phyloP scores from a whole-genome alignment of 1,140 invertebrate species.

The Belonocnema kinseyi region DNA sequence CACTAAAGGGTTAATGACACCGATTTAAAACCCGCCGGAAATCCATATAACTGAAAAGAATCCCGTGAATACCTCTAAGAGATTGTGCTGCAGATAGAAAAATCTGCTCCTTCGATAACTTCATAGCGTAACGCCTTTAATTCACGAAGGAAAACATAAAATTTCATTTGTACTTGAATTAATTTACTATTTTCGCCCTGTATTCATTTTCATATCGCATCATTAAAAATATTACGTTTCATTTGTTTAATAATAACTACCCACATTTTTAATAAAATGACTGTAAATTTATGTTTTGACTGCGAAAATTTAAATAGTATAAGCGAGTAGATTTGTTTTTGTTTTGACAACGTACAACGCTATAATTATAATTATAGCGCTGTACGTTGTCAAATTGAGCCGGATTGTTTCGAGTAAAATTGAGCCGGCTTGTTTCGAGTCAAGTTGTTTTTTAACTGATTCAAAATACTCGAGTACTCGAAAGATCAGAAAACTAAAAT shows the following conservation, averaged over 20 bases:
- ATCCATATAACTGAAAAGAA: constrained; percentile 31
- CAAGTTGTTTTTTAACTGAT: too few relatives aligned
- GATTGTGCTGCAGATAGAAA: constrained; percentile 18
- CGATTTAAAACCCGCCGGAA: constrained; percentile 26
- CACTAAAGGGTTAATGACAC: constrained; percentile 30
- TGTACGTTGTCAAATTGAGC: too few relatives aligned
- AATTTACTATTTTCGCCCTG: not conserved
- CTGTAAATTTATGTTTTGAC: too few relatives aligned
- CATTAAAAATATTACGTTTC: not conserved
- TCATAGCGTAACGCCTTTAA: not conserved
- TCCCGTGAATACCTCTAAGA: constrained; percentile 15
- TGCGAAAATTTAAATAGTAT: too few relatives aligned
- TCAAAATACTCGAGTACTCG: too few relatives aligned
- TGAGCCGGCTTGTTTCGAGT: too few relatives aligned
- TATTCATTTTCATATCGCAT: not conserved
- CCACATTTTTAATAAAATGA: too few relatives aligned
- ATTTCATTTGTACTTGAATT: constrained; percentile 5
- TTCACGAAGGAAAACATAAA: constrained; percentile 8
- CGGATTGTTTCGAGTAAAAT: too few relatives aligned
- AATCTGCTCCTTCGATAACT: constrained; percentile 23
- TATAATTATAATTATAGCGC: too few relatives aligned
- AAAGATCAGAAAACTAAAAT: too few relatives aligned
- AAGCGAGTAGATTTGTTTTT: too few relatives aligned
- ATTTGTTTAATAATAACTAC: not conserved
- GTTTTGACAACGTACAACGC: too few relatives aligned